Evolutionary conservation across 2,888 invertebrate species (phyloP).

Genomic region (Thymelicus sylvestris): DNA sequence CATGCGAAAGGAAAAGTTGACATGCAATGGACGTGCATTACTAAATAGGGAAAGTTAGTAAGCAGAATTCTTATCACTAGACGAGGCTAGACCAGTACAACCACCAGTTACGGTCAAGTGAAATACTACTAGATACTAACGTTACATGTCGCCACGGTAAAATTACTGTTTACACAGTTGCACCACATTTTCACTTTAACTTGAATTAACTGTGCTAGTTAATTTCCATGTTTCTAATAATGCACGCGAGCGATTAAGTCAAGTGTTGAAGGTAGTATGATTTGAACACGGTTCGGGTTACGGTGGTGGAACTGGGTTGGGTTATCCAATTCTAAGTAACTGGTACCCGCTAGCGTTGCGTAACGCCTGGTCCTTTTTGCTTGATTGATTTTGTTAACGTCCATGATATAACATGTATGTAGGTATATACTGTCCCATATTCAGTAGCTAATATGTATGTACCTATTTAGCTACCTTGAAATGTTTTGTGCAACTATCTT

Average conservation of each 20-base stretch:
- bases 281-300: constrained; percentile 26
- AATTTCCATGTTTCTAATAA: constrained; percentile 24
- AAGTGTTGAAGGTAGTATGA: constrained; percentile 31
- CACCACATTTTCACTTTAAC: constrained; percentile 35
- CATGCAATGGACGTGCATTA: constrained; percentile 35
- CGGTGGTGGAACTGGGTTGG: constrained; percentile 28
- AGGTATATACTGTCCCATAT: neutral
- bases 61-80: constrained; percentile 22
- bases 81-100: constrained; percentile 15
- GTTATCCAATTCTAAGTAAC: constrained; percentile 34
- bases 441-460: neutral
- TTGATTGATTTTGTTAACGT: constrained; percentile 27
- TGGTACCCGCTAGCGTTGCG: constrained; percentile 21
- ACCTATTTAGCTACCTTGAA: neutral
- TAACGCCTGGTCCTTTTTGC: constrained; percentile 32
- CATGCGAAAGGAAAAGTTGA: constrained; percentile 33
- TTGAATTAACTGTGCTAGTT: constrained; percentile 21
- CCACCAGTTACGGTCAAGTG: constrained; percentile 12
- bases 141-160: constrained; percentile 24
- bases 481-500: neutral
- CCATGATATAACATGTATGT: constrained; percentile 11
- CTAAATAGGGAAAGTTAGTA: constrained; percentile 34
- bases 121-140: constrained; percentile 23
- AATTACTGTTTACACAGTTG: constrained; percentile 31
- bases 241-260: constrained; percentile 28